Conservation (phyloP, 2,113 vertebrate genomes). For the Struthidea cinerea region DNA sequence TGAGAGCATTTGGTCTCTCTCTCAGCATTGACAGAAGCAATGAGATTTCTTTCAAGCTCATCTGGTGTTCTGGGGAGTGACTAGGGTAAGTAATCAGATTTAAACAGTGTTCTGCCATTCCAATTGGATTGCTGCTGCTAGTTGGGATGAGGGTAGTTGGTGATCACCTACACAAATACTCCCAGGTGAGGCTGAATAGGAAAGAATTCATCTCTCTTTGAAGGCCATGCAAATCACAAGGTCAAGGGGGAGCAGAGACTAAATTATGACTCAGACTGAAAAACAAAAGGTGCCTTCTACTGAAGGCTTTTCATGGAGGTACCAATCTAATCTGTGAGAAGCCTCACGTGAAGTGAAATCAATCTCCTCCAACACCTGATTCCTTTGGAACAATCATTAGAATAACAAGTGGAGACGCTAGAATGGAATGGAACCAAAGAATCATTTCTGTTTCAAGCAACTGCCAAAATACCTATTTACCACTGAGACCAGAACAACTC, state of each 20-base stretch:
- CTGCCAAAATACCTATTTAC: conserved; percentile 60
- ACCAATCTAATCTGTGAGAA: neutral
- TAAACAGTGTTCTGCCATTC: neutral
- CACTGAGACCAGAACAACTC: conserved; percentile 53
- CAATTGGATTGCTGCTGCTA: neutral
- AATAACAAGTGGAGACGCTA: neutral
- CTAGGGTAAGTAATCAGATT: neutral
- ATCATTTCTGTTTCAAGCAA: conserved; percentile 38
- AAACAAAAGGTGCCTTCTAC: neutral
- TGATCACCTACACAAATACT: neutral
- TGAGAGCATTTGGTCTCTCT: neutral
- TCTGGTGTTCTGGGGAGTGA: neutral
- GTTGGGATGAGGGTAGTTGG: neutral
- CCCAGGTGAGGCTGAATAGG: neutral
- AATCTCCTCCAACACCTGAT: neutral
- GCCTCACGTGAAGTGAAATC: neutral
- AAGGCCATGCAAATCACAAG: neutral
- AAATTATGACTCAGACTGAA: neutral
- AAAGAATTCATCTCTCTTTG: neutral
- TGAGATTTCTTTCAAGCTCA: neutral
- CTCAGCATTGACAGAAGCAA: neutral
- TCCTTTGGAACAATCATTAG: conserved; percentile 9
- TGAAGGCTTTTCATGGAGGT: neutral
- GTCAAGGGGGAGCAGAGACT: neutral
- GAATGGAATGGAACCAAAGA: conserved; percentile 40